Conservation (phyloP, 2,888 invertebrate genomes). For the Lissonota sp. region DNA sequence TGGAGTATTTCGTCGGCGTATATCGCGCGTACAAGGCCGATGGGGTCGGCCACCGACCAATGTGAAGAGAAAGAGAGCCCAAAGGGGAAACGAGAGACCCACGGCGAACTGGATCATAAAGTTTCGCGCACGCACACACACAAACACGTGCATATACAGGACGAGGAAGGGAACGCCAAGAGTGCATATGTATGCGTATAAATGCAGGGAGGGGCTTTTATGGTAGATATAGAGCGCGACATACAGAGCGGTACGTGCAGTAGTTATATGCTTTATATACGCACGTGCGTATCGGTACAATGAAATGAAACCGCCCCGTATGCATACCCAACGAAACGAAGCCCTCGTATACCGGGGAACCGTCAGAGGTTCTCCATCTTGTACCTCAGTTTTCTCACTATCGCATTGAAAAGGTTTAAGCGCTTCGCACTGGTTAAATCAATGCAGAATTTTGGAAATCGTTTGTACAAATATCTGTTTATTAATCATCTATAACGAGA, state of each 20-base stretch:
- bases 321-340: slow-evolving; percentile 31
- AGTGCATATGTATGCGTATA: slow-evolving; percentile 1
- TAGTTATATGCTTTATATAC: slow-evolving; percentile 32
- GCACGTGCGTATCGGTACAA: slow-evolving; percentile 66
- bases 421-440: no score
- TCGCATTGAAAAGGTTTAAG: not conserved
- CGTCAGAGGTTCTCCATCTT: slow-evolving; percentile 59
- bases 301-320: slow-evolving; percentile 62
- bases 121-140: slow-evolving; percentile 46
- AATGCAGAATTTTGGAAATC: no score
- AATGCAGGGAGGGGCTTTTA: slow-evolving; percentile 49
- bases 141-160: not conserved
- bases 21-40: slow-evolving; percentile 53
- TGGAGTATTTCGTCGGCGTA: slow-evolving; percentile 3
- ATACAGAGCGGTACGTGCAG: slow-evolving; percentile 3
- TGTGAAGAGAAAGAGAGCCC: slow-evolving; percentile 46
- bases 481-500: no score
- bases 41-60: slow-evolving; percentile 58
- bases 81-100: slow-evolving; percentile 37
- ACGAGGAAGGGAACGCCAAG: slow-evolving; percentile 16
- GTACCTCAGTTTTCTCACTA: not conserved
- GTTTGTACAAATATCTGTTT: no score
- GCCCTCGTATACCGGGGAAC: slow-evolving; percentile 21
- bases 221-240: slow-evolving; percentile 46
- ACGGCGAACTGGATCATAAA: slow-evolving; percentile 65